Conservation (phyloP, 2,113 vertebrate genomes). For the Sterna hirundo region DNA sequence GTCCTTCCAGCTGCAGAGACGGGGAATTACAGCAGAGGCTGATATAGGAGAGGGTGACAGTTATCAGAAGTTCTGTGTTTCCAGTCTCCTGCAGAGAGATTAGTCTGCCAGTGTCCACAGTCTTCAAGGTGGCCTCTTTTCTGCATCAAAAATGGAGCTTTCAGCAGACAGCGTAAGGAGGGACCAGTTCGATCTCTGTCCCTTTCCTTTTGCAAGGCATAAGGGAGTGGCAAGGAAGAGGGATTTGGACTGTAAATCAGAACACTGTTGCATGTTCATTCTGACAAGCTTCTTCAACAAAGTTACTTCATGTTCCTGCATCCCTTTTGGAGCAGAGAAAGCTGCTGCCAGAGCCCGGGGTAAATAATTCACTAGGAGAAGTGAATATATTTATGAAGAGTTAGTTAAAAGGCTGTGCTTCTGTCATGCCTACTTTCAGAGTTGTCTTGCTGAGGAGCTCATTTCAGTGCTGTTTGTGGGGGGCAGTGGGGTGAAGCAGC, state of each 20-base stretch:
- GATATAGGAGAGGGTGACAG: background rate
- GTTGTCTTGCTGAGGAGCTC: background rate
- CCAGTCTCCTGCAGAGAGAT: constrained; percentile 5
- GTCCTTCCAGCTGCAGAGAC: background rate
- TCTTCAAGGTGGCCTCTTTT: background rate
- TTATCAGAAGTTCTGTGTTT: background rate
- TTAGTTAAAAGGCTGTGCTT: constrained; percentile 19
- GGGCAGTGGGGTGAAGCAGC: constrained; percentile 17
- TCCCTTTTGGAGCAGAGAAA: background rate
- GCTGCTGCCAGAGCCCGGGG: background rate
- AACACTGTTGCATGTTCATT: background rate
- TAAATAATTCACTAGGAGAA: constrained; percentile 30
- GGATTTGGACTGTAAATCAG: constrained; percentile 15
- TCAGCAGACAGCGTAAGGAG: background rate
- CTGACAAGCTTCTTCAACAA: background rate
- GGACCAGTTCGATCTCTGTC: background rate
- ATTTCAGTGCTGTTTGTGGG: background rate
- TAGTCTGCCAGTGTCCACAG: background rate
- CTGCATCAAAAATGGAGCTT: background rate
- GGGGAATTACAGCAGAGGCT: background rate
- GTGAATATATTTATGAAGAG: constrained; percentile 43
- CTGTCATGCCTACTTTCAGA: constrained; percentile 36
- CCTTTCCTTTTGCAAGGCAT: background rate
- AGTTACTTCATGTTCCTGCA: background rate
- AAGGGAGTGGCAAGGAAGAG: background rate